phyloP scores from a whole-genome alignment of 2,113 vertebrate genomes.

The Prunella fulvescens region DNA sequence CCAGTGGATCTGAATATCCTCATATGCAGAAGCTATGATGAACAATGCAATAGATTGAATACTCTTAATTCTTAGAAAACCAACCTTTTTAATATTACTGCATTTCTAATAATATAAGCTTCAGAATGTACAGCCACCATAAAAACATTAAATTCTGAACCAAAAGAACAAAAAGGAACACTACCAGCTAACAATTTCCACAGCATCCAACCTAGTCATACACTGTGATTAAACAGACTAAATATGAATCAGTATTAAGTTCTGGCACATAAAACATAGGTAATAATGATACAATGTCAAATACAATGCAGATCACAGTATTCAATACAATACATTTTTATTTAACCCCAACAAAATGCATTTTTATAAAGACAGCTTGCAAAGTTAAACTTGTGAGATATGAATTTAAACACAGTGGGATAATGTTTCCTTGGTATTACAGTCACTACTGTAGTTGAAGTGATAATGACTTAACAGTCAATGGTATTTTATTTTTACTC shows the following conservation, averaged over 20 bases:
- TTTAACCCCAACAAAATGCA: neutral
- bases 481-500: neutral
- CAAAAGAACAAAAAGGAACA: neutral
- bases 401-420: neutral
- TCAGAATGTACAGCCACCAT: neutral
- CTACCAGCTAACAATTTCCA: neutral
- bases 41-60: neutral
- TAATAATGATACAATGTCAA: neutral
- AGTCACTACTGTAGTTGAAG: neutral
- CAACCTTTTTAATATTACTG: neutral
- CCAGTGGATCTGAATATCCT: fast-evolving
- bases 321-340: neutral
- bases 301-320: neutral
- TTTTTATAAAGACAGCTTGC: neutral
- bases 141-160: neutral
- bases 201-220: neutral
- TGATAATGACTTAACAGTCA: neutral
- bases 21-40: neutral
- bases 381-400: neutral
- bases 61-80: neutral
- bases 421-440: neutral
- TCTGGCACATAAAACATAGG: neutral
- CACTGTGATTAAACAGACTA: neutral
- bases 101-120: neutral
- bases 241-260: neutral